Conservation (phyloP, 2,888 invertebrate genomes). For the Oscheius sp. region DNA sequence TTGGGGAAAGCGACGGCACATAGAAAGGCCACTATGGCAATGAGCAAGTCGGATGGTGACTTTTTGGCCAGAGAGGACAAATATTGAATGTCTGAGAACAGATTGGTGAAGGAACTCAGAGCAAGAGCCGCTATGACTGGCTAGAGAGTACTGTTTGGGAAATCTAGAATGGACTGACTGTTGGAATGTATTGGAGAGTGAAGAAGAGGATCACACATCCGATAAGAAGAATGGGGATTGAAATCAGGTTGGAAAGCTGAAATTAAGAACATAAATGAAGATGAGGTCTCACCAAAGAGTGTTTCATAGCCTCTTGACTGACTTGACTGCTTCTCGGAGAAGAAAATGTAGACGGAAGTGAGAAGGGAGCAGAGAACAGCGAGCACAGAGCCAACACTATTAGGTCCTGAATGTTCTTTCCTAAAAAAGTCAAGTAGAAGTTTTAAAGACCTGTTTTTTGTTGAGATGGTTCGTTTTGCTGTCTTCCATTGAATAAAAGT, state of each 20-base stretch:
- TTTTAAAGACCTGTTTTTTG: conserved; percentile 43
- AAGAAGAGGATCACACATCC: neutral
- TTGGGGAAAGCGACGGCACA: conserved; percentile 49
- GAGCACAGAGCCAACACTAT: conserved; percentile 51
- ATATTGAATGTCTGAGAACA: conserved; percentile 45
- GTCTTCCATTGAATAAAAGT: conserved; percentile 46
- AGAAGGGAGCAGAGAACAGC: conserved; percentile 43
- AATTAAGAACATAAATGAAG: neutral
- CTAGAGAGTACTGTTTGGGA: conserved; percentile 25
- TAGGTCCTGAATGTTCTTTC: conserved; percentile 38
- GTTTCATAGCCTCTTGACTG: conserved; percentile 51
- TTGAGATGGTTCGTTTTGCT: conserved; percentile 55
- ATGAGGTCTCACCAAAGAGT: conserved; percentile 43
- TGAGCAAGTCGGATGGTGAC: conserved; percentile 48
- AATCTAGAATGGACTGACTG: neutral
- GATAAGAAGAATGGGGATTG: conserved; percentile 1
- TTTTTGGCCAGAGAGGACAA: conserved; percentile 43
- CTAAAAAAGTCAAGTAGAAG: neutral
- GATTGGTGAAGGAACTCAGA: conserved; percentile 46
- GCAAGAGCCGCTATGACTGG: conserved; percentile 50
- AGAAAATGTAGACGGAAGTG: conserved; percentile 46
- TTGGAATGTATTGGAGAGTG: conserved; percentile 36
- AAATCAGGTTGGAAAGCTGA: conserved; percentile 23
- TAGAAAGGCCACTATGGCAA: conserved; percentile 39
- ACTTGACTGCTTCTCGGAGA: conserved; percentile 54